A percentile compares a stretch with the other conserved stretches of the same genome.
Conservation (phyloP, 1,140 invertebrate species). For the Drosophila tsacasi region DNA sequence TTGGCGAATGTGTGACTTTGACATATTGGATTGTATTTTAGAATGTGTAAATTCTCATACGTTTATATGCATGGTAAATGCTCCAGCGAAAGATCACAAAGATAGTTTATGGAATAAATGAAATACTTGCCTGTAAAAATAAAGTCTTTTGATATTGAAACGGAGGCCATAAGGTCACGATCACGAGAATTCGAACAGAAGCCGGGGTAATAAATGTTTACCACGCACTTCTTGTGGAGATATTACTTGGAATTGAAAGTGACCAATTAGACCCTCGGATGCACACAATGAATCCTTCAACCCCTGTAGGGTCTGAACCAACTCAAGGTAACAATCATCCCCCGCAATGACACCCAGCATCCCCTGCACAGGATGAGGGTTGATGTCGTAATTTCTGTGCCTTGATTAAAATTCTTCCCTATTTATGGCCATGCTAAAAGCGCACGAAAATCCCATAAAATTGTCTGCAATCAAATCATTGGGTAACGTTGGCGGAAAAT, state of each 20-base stretch:
- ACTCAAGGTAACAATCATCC: conserved; percentile 52
- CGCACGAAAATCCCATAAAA: conserved; percentile 61
- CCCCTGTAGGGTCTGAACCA: conserved; percentile 22
- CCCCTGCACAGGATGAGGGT: conserved; percentile 27
- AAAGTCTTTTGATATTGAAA: background rate
- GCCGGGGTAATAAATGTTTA: conserved; percentile 33
- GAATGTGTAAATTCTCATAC: conserved; percentile 32
- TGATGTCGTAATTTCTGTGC: conserved; percentile 57
- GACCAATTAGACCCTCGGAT: conserved; percentile 58
- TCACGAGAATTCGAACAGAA: conserved; percentile 37
- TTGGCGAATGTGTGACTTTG: conserved; percentile 18
- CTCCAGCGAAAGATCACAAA: conserved; percentile 52
- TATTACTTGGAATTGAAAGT: conserved; percentile 27
- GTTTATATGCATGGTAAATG: conserved; percentile 18
- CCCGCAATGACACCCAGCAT: conserved; percentile 21
- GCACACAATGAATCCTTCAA: conserved; percentile 30
- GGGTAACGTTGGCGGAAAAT: conserved; percentile 62
- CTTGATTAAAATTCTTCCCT: conserved; percentile 61
- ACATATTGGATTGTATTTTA: conserved; percentile 37
- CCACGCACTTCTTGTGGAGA: conserved; percentile 1
- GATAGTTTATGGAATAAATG: conserved; percentile 59
- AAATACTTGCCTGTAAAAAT: conserved; percentile 45
- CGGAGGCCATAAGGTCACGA: conserved; percentile 8
- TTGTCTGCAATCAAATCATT: conserved; percentile 69
- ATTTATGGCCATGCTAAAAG: conserved; percentile 77